Base-by-base conservation (phyloP, 2,797 vertebrate species). In the Myotis daubentonii region DNA sequence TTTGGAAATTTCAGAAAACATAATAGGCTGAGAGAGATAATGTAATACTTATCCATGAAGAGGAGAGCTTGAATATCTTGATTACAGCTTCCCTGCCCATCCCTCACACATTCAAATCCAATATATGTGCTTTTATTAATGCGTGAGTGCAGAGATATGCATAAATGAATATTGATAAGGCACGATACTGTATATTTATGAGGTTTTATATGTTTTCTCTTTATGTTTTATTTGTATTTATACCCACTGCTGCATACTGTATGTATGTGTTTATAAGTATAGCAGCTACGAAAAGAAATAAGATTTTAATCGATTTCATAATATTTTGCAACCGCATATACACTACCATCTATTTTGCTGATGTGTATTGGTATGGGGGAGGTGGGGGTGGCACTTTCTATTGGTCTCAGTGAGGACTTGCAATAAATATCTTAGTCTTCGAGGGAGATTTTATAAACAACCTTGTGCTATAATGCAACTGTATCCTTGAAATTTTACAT, bases 111-210 rank as follows among this genome's bases (percentile, higher is more conserved):
- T 97, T 97, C 97, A 97, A 97, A 97, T 97, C 97, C 97, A 97
- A 97, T 97, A 97, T 97, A 97, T 97, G 97, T 97, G 97, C 97
- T 97, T 97, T 97, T 97, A 97, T 97, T 97, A 97, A 97, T 97
- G 97, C 81, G 65, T 23, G 95, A 97, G 97, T 97, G 97, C 94
- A 96, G 97, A 95, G 94, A 97, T 97, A 97, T 97, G 97, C 97
- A 97, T 97, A 97, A 97, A 97, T 97, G 97, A 97, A 97, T 97
- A 97, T 97, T 97, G 97, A 97, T 97, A 96, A 97, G 97, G 93
- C 95, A 94, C 65, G 94, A 94, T 96, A 91, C 97, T 97, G 96
- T 97, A 96, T 97, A 97, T 97, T 97, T 97, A 97, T 97, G 97
- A 97, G 97, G 93, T 97, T 97, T 97, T 93, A 96, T 97, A 97